A percentile compares a stretch with the other conserved stretches of the same genome.
Evolutionary conservation across 2,888 invertebrate genomes (phyloP).

Genomic region (Cantharis nigra): DNA sequence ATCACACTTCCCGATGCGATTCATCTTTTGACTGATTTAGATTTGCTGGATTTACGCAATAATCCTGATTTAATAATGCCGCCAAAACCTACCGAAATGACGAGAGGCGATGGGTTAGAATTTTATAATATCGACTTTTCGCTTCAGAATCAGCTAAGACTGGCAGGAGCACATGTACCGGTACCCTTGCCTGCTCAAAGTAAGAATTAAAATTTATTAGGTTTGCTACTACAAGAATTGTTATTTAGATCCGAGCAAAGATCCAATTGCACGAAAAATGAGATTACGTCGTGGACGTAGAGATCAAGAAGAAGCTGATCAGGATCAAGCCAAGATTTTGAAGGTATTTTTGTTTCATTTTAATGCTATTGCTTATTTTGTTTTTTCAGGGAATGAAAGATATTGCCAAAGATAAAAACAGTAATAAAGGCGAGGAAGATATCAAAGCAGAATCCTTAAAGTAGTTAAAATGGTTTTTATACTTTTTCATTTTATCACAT

Average conservation of each 20-base stretch:
- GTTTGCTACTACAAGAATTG: neutral
- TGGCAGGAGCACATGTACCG: constrained; percentile 88
- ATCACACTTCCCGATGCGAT: constrained; percentile 98
- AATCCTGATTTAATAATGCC: constrained; percentile 98
- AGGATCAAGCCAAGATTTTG: constrained; percentile 85
- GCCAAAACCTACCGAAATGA: constrained; percentile 85
- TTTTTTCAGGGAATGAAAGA: constrained; percentile 76
- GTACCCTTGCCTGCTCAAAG: constrained; percentile 71
- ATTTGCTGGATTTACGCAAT: constrained; percentile 86
- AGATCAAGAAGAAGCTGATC: constrained; percentile 80
- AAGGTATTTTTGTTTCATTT: constrained; percentile 60
- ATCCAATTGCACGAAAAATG: constrained; percentile 94
- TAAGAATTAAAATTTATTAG: constrained; percentile 49
- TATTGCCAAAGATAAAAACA: constrained; percentile 80
- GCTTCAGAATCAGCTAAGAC: constrained; percentile 87
- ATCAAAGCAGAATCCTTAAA: constrained; percentile 74
- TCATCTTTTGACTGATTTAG: constrained; percentile 88
- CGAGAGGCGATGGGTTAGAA: constrained; percentile 77
- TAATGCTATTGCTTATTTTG: constrained; percentile 8
- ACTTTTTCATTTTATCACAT: neutral
- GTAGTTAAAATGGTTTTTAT: constrained; percentile 54
- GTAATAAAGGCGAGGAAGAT: constrained; percentile 69
- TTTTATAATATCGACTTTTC: constrained; percentile 99
- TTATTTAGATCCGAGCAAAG: constrained; percentile 68
- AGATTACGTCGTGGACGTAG: constrained; percentile 81